These are phyloP conservation scores for Nasonia longicornis DNA, from an alignment of 1,140 invertebrate species.

Conservation along the genomic window DNA sequence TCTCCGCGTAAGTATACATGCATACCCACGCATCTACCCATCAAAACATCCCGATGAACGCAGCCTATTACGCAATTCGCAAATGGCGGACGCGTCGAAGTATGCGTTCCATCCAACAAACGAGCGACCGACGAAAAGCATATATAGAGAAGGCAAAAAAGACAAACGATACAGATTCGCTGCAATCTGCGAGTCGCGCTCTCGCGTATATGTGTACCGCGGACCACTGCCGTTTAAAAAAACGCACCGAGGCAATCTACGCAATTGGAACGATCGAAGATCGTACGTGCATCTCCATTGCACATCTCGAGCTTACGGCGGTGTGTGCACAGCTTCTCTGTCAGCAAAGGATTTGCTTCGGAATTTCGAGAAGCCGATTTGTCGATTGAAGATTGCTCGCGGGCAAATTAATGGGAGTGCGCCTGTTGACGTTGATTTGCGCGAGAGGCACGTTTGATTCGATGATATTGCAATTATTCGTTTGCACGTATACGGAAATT, in stretches of 20 bases:
- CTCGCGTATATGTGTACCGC: background rate
- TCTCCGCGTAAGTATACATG: conserved; percentile 17
- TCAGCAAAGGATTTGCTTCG: background rate
- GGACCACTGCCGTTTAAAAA: background rate
- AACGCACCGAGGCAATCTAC: conserved; percentile 20
- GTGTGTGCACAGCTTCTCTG: background rate
- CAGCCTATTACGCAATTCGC: background rate
- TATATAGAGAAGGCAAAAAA: conserved; percentile 5
- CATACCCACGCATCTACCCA: too few relatives aligned
- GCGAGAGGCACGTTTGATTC: background rate
- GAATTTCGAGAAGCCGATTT: background rate
- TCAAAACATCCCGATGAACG: too few relatives aligned
- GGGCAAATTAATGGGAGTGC: background rate
- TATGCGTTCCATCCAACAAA: background rate
- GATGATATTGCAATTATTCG: too few relatives aligned
- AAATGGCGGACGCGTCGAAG: background rate
- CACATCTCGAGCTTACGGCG: background rate
- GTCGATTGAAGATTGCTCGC: background rate
- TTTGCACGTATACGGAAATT: background rate
- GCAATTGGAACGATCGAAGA: conserved; percentile 33
- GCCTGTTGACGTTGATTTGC: background rate
- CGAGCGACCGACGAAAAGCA: background rate
- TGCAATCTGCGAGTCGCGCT: background rate
- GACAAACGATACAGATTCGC: background rate
- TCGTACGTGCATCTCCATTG: background rate